Evolutionary conservation across 2,888 invertebrate species (phyloP).

Genomic region (Aspidapion aeneum): DNA sequence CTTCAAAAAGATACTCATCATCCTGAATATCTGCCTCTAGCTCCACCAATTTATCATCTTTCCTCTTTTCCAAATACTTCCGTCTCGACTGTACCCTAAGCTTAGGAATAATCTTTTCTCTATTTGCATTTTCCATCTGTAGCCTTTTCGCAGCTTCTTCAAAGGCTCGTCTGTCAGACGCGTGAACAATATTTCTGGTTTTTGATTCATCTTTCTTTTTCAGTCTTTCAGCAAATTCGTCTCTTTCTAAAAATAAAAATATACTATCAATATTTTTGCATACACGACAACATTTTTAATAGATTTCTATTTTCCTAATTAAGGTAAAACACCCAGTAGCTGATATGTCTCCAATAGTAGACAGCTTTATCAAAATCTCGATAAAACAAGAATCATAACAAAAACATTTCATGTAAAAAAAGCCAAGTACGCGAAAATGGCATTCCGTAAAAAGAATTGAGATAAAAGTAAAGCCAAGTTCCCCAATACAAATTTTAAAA

Average conservation of each 20-base stretch:
- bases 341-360: no score
- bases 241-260: constrained; percentile 61
- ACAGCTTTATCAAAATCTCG: no score
- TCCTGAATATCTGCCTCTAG: constrained; percentile 93
- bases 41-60: constrained; percentile 94
- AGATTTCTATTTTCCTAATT: no score
- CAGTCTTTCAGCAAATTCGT: constrained; percentile 88
- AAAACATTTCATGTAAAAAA: no score
- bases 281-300: no score
- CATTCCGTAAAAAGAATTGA: no score
- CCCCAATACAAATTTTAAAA: no score
- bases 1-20: constrained; percentile 93
- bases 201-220: constrained; percentile 86
- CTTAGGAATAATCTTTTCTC: constrained; percentile 83
- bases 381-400: no score
- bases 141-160: constrained; percentile 89
- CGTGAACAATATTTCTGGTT: constrained; percentile 73
- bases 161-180: constrained; percentile 65
- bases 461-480: no score
- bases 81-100: constrained; percentile 87
- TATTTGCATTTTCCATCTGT: constrained; percentile 81
- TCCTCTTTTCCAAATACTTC: constrained; percentile 92
- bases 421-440: no score
- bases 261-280: background rate
- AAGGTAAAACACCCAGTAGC: no score